Evolutionary conservation across 2,797 vertebrate genomes (phyloP).

Genomic region (Danio choprae): DNA sequence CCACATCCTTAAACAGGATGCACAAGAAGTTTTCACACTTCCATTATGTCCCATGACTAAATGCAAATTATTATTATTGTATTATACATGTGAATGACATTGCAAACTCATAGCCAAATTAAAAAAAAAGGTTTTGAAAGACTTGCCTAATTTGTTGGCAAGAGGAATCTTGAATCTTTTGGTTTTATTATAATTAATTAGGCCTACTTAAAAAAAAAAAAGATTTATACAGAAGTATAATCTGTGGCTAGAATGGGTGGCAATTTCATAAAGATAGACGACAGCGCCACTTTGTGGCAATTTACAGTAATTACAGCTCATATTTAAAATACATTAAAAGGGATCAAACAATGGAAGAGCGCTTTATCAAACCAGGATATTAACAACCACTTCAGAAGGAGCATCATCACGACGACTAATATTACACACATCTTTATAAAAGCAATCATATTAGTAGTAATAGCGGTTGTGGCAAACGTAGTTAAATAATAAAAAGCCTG

Average conservation of each 20-base stretch:
- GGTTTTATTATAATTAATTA: not conserved
- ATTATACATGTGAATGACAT: not conserved
- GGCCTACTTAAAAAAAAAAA: not conserved
- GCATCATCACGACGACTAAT: not conserved
- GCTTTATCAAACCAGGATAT: not conserved
- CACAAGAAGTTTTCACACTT: not conserved
- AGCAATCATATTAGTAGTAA: not conserved
- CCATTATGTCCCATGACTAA: not conserved
- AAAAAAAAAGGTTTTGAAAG: not conserved
- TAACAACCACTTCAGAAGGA: not conserved
- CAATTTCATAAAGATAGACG: not conserved
- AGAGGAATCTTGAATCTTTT: not conserved
- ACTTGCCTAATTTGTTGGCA: not conserved
- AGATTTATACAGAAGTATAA: not conserved
- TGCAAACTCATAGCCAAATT: not conserved
- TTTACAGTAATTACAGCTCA: not conserved
- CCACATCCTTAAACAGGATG: constrained; percentile 1
- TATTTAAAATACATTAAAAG: not conserved
- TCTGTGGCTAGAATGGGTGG: not conserved
- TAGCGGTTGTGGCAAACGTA: not conserved
- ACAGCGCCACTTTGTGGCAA: constrained; percentile 17
- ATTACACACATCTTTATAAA: not conserved
- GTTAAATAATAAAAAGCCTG: not conserved
- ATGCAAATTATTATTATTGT: not conserved
- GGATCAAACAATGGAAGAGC: not conserved